Percentiles rank a stretch among this genome's conserved stretches.
Conservation (phyloP, 2,888 invertebrate species). For the Creontiades dilutus region DNA sequence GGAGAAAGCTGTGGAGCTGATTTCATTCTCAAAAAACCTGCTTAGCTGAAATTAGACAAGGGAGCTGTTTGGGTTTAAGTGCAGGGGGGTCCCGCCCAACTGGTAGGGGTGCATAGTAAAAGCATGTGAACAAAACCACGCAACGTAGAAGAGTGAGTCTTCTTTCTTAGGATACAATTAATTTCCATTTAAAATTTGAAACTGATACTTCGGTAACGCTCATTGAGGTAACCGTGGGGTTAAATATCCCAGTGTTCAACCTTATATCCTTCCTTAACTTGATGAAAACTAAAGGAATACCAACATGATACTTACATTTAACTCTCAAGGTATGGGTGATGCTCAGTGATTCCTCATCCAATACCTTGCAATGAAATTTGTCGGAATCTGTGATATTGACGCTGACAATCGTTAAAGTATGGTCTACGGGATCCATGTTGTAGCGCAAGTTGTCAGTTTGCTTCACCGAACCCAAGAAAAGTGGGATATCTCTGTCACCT, state of each 20-base stretch:
- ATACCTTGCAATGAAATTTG: slow-evolving; percentile 11
- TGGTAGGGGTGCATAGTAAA: too few relatives aligned
- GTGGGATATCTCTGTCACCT: slow-evolving; percentile 16
- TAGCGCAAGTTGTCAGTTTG: slow-evolving; percentile 69
- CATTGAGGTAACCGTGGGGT: too few relatives aligned
- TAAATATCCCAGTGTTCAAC: not conserved
- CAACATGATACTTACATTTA: slow-evolving; percentile 6
- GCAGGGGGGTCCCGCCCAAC: too few relatives aligned
- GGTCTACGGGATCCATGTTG: slow-evolving; percentile 48
- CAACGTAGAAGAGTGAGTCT: too few relatives aligned
- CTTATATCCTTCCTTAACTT: not conserved
- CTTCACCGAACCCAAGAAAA: slow-evolving; percentile 70
- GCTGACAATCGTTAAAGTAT: slow-evolving; percentile 57
- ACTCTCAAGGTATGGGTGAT: slow-evolving; percentile 31
- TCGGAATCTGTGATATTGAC: slow-evolving; percentile 23
- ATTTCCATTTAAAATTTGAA: too few relatives aligned
- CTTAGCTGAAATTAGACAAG: too few relatives aligned
- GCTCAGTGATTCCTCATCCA: not conserved
- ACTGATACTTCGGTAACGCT: too few relatives aligned
- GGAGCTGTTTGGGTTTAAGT: too few relatives aligned
- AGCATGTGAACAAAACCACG: too few relatives aligned
- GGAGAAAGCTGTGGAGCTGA: too few relatives aligned
- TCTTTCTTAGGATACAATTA: too few relatives aligned
- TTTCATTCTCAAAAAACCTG: too few relatives aligned
- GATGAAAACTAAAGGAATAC: not conserved